Base-by-base conservation (phyloP, 2,797 vertebrate species). In the Lophotriccus pileatus region DNA sequence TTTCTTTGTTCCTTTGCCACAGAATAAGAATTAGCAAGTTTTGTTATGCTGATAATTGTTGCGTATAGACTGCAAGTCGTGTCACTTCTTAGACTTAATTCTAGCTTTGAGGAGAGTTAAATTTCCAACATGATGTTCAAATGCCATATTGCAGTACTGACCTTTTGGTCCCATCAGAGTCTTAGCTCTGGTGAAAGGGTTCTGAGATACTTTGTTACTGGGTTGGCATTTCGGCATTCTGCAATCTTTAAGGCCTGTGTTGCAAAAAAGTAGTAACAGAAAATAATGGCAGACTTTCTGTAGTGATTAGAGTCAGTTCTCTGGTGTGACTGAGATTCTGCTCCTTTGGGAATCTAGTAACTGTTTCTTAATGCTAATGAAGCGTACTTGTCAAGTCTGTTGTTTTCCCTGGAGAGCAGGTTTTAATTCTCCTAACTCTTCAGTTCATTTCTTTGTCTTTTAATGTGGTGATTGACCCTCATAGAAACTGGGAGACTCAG, bases 401-500 rank as follows among this genome's bases (percentile, higher is more conserved):
- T 79, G 18, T 82, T 89, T 80, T 17, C 84, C 55, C 68, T 5
- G 34, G 79, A 74, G 80, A 52, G 52, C 6, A 21, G 62, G 30
- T 62, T 79, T 94, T 89, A 70, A 85, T 89, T 94, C 81, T 92
- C 72, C 64, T 22, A 36, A 64, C 34, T 79, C 47, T 91, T 93
- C 34, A 36, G 68, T 92, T 92, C 15, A 78, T 75, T 93, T 90
- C 24, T 88, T 67, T 84, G 76, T 72, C 28, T 88, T 86, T 88
- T 84, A 52, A 69, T n/a, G 36, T 68, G 72, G 15, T 75, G 69
- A 56, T 78, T 77, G 59, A 66, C 52, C 56, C 34, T 70, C 15
- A 8, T 1, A 46, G 80, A 50, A 89, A 27, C 47, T 46, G 56
- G 63, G 80, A 84, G 86, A 79, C 52, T 74, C 47, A 27, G 77